Percentiles rank a stretch among this genome's conserved stretches.
These are phyloP conservation scores for Beris chalybata DNA, from an alignment of 2,888 invertebrate species.

Conservation along the genomic window DNA sequence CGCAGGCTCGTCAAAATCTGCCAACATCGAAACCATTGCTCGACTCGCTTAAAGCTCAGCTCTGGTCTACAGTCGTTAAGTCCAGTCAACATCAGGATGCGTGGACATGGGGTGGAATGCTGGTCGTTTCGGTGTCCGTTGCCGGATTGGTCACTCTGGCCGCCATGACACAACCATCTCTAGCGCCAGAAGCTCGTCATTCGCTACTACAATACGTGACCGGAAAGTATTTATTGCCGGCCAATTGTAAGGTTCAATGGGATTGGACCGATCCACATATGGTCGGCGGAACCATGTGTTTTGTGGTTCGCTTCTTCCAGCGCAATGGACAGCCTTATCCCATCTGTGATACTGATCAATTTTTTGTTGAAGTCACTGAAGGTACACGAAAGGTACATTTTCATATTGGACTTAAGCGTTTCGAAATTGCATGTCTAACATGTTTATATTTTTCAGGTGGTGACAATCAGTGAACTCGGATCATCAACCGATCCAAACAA, in stretches of 20 bases:
- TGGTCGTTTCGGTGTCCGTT: slow-evolving; percentile 86
- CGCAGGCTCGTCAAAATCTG: slow-evolving; percentile 75
- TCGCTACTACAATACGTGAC: slow-evolving; percentile 88
- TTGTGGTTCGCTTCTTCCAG: slow-evolving; percentile 87
- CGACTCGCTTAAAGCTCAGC: slow-evolving; percentile 75
- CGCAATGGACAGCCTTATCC: slow-evolving; percentile 93
- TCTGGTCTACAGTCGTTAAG: slow-evolving; percentile 85
- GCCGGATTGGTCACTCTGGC: slow-evolving; percentile 86
- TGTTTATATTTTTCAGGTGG: slow-evolving; percentile 60
- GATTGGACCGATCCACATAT: slow-evolving; percentile 89
- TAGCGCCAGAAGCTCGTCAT: slow-evolving; percentile 88
- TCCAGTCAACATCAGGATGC: slow-evolving; percentile 85
- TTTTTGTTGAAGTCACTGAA: slow-evolving; percentile 84
- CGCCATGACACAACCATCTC: slow-evolving; percentile 87
- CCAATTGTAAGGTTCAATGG: slow-evolving; percentile 80
- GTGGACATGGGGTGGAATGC: slow-evolving; percentile 92
- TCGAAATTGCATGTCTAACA: not conserved
- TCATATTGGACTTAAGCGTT: not conserved
- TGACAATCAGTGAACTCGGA: slow-evolving; percentile 84
- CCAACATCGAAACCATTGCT: slow-evolving; percentile 81
- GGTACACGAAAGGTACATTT: slow-evolving; percentile 71
- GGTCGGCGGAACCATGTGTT: slow-evolving; percentile 90
- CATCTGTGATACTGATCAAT: slow-evolving; percentile 89
- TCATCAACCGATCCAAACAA: slow-evolving; percentile 82
- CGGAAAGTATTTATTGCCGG: slow-evolving; percentile 85